phyloP scores from a whole-genome alignment of 2,888 invertebrate genomes.

The Cosmopolites sordidus region DNA sequence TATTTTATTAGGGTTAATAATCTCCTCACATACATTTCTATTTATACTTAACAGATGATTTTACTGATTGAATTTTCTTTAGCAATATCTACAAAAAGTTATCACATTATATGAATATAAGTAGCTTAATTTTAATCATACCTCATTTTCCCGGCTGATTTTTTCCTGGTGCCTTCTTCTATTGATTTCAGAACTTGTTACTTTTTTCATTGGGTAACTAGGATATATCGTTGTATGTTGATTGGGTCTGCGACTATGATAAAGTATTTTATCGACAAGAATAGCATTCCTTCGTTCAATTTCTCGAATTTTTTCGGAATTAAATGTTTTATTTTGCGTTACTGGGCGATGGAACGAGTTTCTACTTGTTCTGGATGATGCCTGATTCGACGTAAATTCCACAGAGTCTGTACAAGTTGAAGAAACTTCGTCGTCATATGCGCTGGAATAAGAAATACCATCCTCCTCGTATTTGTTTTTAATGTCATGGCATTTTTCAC shows the following conservation, averaged over 20 bases:
- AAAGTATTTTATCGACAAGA: constrained; percentile 36
- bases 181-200: constrained; percentile 35
- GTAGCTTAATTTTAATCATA: too few relatives aligned
- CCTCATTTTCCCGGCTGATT: constrained; percentile 36
- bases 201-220: constrained; percentile 14
- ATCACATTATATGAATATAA: too few relatives aligned
- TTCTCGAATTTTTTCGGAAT: constrained; percentile 27
- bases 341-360: neutral
- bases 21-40: constrained; percentile 3
- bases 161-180: constrained; percentile 33
- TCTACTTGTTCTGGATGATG: neutral
- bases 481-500: constrained; percentile 17
- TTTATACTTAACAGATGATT: constrained; percentile 25
- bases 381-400: neutral
- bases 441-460: constrained; percentile 5
- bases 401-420: neutral
- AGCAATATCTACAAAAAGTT: constrained; percentile 32
- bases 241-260: constrained; percentile 31
- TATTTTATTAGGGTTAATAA: neutral
- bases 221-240: constrained; percentile 29
- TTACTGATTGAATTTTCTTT: constrained; percentile 32
- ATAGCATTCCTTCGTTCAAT: constrained; percentile 30
- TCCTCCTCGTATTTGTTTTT: constrained; percentile 9
- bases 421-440: constrained; percentile 10
- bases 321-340: constrained; percentile 30